Percentiles rank a stretch among this genome's conserved stretches.
phyloP scores from a whole-genome alignment of 2,888 invertebrate genomes.

The Sphaeridia pumilis region DNA sequence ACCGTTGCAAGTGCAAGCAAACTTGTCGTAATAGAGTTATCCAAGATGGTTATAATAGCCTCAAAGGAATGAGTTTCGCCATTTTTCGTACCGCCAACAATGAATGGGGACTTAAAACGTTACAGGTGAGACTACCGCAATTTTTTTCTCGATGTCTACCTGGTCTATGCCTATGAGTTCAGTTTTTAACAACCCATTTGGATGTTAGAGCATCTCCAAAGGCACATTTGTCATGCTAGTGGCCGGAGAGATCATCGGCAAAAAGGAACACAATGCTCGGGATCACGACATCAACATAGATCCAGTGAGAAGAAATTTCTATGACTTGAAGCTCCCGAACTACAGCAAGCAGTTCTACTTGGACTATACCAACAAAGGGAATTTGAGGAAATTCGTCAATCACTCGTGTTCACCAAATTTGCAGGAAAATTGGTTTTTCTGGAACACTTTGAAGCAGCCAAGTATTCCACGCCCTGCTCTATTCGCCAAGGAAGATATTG shows the following conservation, averaged over 20 bases:
- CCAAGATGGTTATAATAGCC: conserved; percentile 3
- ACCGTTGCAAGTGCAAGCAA: conserved; percentile 5
- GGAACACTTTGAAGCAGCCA: background rate
- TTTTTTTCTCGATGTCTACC: background rate
- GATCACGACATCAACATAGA: background rate
- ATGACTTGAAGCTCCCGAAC: background rate
- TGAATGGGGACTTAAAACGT: conserved; percentile 13
- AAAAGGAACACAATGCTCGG: background rate
- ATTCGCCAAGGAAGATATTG: conserved; percentile 5
- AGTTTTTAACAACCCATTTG: background rate
- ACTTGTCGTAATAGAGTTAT: conserved; percentile 7
- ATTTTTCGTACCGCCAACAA: conserved; percentile 6
- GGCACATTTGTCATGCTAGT: conserved; percentile 5
- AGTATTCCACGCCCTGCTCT: conserved; percentile 4
- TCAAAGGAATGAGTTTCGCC: background rate
- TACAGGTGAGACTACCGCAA: conserved; percentile 2
- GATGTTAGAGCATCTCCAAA: conserved; percentile 2
- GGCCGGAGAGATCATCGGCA: conserved; percentile 11
- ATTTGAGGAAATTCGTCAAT: conserved; percentile 9
- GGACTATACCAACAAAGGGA: conserved; percentile 10
- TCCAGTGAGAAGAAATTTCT: conserved; percentile 1
- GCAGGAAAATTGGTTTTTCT: background rate
- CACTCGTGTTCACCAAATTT: conserved; percentile 13
- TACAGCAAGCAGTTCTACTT: background rate
- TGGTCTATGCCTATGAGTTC: background rate